Conservation (phyloP, 2,113 vertebrate species). For the Anolis carolinensis region DNA sequence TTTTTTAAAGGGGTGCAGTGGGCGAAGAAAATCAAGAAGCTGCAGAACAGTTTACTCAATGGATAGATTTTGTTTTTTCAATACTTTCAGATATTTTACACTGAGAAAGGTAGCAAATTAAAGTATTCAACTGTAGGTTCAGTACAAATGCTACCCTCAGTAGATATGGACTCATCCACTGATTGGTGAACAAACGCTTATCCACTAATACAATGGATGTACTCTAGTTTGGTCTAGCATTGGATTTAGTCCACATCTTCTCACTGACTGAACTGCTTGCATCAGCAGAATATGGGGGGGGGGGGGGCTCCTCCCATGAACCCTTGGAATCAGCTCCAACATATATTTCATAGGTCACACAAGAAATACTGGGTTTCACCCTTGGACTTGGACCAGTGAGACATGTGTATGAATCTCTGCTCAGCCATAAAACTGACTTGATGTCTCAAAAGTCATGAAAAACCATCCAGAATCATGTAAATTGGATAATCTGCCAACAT, state of each 20-base stretch:
- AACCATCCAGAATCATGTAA: neutral
- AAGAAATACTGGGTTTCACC: neutral
- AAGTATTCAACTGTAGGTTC: neutral
- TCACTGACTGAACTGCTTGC: neutral
- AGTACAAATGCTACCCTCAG: neutral
- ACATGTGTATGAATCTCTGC: neutral
- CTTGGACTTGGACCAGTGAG: neutral
- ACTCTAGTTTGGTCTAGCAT: no score
- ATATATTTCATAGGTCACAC: neutral
- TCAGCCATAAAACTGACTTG: neutral
- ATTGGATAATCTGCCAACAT: neutral
- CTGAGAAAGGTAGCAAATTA: neutral
- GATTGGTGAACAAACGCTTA: no score
- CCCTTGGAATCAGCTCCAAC: neutral
- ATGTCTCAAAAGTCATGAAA: neutral
- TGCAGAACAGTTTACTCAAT: no score
- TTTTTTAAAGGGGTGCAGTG: no score
- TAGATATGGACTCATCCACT: no score
- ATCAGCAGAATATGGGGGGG: neutral
- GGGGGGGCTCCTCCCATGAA: neutral
- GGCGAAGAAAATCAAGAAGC: no score
- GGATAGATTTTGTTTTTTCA: neutral
- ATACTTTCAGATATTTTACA: neutral
- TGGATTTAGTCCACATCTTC: neutral
- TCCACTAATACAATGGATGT: no score